Percentiles rank a stretch among this genome's conserved stretches.
Evolutionary conservation across 2,113 vertebrate species (phyloP).

Genomic region (Myotis lucifugus): DNA sequence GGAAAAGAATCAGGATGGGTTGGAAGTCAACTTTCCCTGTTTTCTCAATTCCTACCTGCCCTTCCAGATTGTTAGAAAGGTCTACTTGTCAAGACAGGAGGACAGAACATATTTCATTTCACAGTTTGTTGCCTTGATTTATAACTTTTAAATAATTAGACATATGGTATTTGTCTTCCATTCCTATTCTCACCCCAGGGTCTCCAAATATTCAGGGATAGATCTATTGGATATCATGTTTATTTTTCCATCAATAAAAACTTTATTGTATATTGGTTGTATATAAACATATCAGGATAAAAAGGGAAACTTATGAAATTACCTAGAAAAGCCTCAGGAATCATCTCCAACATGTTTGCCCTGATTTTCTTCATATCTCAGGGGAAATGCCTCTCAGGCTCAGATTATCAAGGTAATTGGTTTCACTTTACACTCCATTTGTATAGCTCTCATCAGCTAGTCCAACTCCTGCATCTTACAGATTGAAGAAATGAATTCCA

Average conservation of each 20-base stretch:
- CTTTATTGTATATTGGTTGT: not conserved
- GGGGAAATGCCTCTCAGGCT: not conserved
- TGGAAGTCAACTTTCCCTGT: not conserved
- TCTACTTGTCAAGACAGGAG: not conserved
- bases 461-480: slow-evolving; percentile 41
- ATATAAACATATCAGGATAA: not conserved
- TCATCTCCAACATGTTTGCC: not conserved
- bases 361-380: not conserved
- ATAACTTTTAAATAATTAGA: not conserved
- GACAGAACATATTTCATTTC: not conserved
- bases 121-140: not conserved
- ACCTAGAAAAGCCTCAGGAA: not conserved
- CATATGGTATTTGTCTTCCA: not conserved
- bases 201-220: not conserved
- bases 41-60: not conserved
- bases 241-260: not conserved
- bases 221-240: not conserved
- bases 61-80: not conserved
- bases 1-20: not conserved
- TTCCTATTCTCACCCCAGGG: not conserved
- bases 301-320: not conserved
- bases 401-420: not conserved
- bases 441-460: not conserved
- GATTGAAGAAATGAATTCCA: slow-evolving; percentile 31
- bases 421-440: not conserved